phyloP scores from a whole-genome alignment of 2,888 invertebrate genomes.

The Andrena fulva region DNA sequence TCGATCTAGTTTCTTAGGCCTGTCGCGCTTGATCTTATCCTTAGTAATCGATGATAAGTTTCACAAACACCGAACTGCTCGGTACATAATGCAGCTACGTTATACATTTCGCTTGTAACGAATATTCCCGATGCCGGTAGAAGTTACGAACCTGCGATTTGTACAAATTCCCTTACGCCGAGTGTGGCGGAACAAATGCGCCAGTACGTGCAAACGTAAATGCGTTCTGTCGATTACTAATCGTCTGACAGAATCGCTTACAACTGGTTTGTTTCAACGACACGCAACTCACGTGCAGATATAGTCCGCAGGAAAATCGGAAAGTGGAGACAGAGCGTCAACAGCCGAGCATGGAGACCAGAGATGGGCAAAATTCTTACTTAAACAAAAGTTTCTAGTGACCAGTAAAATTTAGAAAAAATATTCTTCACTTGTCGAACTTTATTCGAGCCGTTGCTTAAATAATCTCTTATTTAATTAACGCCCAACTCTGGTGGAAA shows the following conservation, averaged over 20 bases:
- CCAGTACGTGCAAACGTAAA: constrained; percentile 14
- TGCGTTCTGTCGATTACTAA: neutral
- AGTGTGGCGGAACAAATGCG: constrained; percentile 2
- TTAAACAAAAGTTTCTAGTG: too few relatives aligned
- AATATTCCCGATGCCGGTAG: neutral
- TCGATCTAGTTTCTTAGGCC: too few relatives aligned
- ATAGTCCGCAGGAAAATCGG: constrained; percentile 36
- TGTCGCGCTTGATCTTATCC: too few relatives aligned
- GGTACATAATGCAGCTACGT: neutral
- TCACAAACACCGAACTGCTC: neutral
- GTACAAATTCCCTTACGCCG: constrained; percentile 10
- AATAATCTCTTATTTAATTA: too few relatives aligned
- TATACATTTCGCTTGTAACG: constrained; percentile 7
- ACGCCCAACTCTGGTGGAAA: neutral
- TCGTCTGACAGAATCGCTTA: neutral
- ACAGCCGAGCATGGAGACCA: constrained; percentile 10
- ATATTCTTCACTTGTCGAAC: too few relatives aligned
- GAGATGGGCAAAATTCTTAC: too few relatives aligned
- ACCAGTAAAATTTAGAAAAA: too few relatives aligned
- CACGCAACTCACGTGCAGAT: constrained; percentile 9
- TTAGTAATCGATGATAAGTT: too few relatives aligned
- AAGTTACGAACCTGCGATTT: constrained; percentile 8
- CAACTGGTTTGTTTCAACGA: neutral
- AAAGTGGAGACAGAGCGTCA: constrained; percentile 42
- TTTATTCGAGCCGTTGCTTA: too few relatives aligned